phyloP scores from a whole-genome alignment of 2,113 vertebrate species.

The Phylloscopus trochilus region DNA sequence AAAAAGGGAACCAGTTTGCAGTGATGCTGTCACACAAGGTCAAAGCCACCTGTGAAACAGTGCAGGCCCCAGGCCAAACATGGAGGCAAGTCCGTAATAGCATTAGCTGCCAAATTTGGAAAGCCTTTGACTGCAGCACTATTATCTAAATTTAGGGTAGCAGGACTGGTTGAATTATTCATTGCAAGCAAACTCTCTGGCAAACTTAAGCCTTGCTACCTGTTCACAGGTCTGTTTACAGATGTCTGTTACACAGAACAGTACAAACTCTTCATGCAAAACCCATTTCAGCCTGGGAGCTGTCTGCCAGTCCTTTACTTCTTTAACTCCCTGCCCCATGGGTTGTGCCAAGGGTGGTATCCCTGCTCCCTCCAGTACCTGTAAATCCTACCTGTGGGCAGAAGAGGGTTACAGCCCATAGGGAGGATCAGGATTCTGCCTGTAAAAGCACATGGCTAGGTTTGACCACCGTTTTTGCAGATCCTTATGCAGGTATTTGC shows the following conservation, averaged over 20 bases:
- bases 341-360: background rate
- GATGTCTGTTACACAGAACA: background rate
- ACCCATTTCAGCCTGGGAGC: background rate
- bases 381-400: background rate
- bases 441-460: background rate
- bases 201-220: background rate
- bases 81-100: background rate
- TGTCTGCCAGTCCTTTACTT: background rate
- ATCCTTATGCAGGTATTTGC: background rate
- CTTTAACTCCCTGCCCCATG: background rate
- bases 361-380: background rate
- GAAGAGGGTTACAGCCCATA: background rate
- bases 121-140: slow-evolving; percentile 7
- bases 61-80: background rate
- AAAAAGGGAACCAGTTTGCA: background rate
- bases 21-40: background rate
- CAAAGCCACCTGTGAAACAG: background rate
- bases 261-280: background rate
- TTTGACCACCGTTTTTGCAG: background rate
- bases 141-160: slow-evolving; percentile 24
- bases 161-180: slow-evolving; percentile 8
- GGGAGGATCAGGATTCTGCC: background rate
- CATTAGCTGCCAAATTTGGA: background rate
- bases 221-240: slow-evolving; percentile 5
- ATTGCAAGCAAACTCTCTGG: background rate